Base-by-base conservation (phyloP, 2,113 vertebrate genomes). In the Myodes glareolus region DNA sequence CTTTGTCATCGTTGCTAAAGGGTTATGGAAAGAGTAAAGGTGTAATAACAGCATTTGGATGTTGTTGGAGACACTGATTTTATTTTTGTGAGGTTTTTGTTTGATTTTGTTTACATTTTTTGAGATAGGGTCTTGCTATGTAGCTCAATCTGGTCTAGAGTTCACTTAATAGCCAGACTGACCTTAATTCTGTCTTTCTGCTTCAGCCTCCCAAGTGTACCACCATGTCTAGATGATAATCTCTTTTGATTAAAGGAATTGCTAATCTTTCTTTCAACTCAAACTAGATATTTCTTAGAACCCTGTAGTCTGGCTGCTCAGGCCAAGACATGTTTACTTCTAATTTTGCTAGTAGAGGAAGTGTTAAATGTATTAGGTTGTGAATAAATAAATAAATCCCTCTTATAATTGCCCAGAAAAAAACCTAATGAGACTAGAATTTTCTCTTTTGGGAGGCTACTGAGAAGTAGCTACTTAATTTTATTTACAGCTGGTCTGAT, bases 161-260 rank as follows among this genome's bases (percentile, higher is more conserved):
- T 70, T n/a, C 23, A 87, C 17, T 68, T 47, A 19, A 87, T 45
- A 87, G 31, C 42, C 47, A 88, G 12, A 2, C 67, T 73, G 36
- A 23, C 14, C 86, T 88, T 88, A 52, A 70, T 50, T 45, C 47
- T 52, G 31, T 21, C 63, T 23, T 68, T 68, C 45, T 36, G 63
- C 42, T 31, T 68, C 21, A 55, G 47, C 36, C 47, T 39, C 67
- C 36, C 12, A 72, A 72, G 36, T 88, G 47, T 39, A 27, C 86
- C 36, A 55, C 36, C 67, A 72, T 52, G 65, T n/a, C 67, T 72
- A 27, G 78, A 77, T 90, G 52, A 93, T 73, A 47, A 67, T 47
- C 23, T 77, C 80, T 25, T 89, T 96, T 93, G 85, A 96, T 81
- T 94, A 91, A 91, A 94, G 31, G 52, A 96, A 80, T 88, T 91